A percentile compares a stretch with the other conserved stretches of the same genome.
These are phyloP conservation scores for Yponomeuta plumbellus DNA, from an alignment of 2,888 invertebrate species.

Conservation along the genomic window DNA sequence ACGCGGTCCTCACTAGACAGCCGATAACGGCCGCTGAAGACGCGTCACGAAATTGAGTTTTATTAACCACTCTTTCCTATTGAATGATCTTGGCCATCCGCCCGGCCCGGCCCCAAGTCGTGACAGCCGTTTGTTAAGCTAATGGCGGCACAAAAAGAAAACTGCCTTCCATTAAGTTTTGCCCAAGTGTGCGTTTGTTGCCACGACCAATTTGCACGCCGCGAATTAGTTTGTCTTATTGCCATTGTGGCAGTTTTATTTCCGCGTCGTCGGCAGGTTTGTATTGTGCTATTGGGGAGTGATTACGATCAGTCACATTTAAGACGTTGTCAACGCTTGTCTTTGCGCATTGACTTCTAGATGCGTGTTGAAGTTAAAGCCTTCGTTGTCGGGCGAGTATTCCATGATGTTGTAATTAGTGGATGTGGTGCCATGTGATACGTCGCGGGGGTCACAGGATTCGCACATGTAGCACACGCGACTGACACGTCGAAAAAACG, in stretches of 20 bases:
- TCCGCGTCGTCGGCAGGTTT: conserved; percentile 38
- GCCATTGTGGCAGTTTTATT: conserved; percentile 53
- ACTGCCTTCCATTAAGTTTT: conserved; percentile 50
- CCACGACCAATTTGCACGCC: conserved; percentile 60
- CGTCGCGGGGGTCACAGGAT: conserved; percentile 58
- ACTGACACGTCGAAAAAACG: conserved; percentile 52
- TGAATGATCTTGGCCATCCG: conserved; percentile 14
- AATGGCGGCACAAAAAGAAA: conserved; percentile 63
- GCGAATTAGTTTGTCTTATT: conserved; percentile 52
- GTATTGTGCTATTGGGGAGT: conserved; percentile 16
- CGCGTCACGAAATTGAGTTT: conserved; percentile 17
- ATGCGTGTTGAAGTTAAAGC: background rate
- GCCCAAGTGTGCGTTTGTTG: conserved; percentile 52
- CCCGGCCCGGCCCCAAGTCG: conserved; percentile 50
- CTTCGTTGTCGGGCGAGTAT: conserved; percentile 8
- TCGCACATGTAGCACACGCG: conserved; percentile 69
- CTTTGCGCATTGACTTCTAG: too few species aligned
- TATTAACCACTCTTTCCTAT: conserved; percentile 14
- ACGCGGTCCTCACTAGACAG: background rate
- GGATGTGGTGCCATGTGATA: conserved; percentile 59
- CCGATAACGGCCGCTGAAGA: conserved; percentile 15
- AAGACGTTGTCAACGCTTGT: conserved; percentile 8
- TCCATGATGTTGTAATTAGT: conserved; percentile 65
- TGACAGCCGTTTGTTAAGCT: conserved; percentile 67
- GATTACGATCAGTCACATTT: conserved; percentile 24